Evolutionary conservation across 2,888 invertebrate species (phyloP).

Genomic region (Petrolisthes cinctipes): DNA sequence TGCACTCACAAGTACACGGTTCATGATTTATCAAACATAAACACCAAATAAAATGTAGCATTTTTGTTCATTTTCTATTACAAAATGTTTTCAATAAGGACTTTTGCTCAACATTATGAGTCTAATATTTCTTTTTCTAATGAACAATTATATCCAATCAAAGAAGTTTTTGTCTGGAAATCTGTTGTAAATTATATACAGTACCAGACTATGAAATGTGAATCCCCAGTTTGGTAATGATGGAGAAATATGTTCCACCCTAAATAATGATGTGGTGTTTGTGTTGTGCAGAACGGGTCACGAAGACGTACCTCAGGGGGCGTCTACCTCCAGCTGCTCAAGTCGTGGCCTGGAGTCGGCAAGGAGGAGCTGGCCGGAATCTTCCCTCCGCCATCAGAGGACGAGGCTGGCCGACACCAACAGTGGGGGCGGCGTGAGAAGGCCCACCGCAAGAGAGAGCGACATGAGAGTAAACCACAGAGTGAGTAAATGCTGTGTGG

Average conservation of each 20-base stretch:
- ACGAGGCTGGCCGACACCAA: conserved; percentile 44
- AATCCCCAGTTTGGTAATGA: background rate
- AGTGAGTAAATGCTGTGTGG: background rate
- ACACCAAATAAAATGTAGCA: too few species aligned
- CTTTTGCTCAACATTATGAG: too few species aligned
- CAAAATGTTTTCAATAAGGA: too few species aligned
- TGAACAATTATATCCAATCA: too few species aligned
- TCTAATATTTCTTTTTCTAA: too few species aligned
- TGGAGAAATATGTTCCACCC: background rate
- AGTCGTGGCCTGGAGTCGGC: conserved; percentile 68
- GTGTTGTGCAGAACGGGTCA: conserved; percentile 76
- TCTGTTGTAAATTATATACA: too few species aligned
- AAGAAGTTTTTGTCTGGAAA: too few species aligned
- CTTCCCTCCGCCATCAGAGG: conserved; percentile 38
- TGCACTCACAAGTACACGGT: too few species aligned
- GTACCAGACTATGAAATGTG: background rate
- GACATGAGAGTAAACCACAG: conserved; percentile 56
- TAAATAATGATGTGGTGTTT: background rate
- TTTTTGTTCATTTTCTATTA: too few species aligned
- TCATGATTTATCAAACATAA: too few species aligned
- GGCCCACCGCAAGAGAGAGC: conserved; percentile 48
- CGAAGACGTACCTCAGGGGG: conserved; percentile 89
- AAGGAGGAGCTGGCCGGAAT: conserved; percentile 39
- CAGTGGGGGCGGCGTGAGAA: conserved; percentile 55
- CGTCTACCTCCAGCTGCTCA: conserved; percentile 84